Conservation (phyloP, 2,113 vertebrate species). For the Platichthys flesus region DNA sequence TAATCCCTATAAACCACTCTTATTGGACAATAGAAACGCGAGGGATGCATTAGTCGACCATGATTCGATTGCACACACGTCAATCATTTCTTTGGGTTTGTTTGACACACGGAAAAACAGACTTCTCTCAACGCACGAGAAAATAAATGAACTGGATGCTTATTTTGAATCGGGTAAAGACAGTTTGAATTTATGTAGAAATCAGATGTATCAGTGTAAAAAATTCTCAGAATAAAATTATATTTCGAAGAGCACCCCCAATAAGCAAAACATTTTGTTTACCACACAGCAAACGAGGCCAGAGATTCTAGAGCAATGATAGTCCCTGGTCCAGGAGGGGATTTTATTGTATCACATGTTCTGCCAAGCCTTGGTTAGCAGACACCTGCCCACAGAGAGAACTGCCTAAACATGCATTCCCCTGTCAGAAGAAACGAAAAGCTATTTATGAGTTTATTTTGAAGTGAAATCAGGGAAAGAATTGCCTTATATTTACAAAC, state of each 20-base stretch:
- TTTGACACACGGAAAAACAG: slow-evolving; percentile 8
- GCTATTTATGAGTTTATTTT: no score
- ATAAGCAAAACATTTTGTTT: neutral
- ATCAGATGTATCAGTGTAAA: neutral
- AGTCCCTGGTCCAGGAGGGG: neutral
- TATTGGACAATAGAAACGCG: slow-evolving; percentile 51
- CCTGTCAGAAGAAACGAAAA: neutral
- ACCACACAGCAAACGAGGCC: neutral
- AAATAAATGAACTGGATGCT: slow-evolving; percentile 13
- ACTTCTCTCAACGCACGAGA: neutral
- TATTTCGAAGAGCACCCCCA: neutral
- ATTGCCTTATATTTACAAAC: no score
- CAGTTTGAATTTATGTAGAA: neutral
- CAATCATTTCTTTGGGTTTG: slow-evolving; percentile 6
- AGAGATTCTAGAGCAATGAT: neutral
- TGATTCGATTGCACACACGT: slow-evolving; percentile 26
- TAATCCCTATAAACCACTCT: neutral
- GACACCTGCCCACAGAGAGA: slow-evolving; percentile 53
- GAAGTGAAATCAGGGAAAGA: no score
- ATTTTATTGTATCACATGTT: slow-evolving; percentile 44
- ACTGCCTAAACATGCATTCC: slow-evolving; percentile 20
- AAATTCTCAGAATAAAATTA: neutral
- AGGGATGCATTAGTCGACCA: fast-evolving
- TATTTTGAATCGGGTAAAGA: neutral
- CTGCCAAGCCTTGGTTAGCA: slow-evolving; percentile 23